Base-by-base conservation (phyloP, 2,113 vertebrate genomes). In the Mixornis gularis region DNA sequence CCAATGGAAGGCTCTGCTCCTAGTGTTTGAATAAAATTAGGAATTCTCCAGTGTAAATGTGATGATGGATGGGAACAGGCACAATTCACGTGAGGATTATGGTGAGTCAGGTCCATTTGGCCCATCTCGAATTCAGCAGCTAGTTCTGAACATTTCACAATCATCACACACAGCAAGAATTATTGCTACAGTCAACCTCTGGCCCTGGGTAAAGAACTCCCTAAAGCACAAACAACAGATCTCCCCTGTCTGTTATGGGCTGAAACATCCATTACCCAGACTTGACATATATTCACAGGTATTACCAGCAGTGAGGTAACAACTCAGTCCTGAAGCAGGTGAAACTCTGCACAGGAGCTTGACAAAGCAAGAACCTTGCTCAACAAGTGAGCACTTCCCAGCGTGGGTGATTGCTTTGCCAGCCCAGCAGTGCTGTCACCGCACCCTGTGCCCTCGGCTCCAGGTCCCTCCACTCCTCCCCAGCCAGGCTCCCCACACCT, bases 31-130 rank as follows among this genome's bases (percentile, higher is more conserved):
- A 72, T 40, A 34, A 85, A 92, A 40, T 12, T 11, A 26, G 30
- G 69, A 78, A 84, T 78, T 80, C 32, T 52, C 9, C 32, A 44
- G 46, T 41, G 55, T 52, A 48, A 72, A 52, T 76, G 36, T 30
- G n/a, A 36, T 21, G 41, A 20, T 0, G 0, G 40, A 73, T 41
- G 4, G 26, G n/a, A 77, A 70, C 29, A 29, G 0, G 0, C 15
- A 12, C 3, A 53, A 34, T 52, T 41, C 59, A 21, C 0, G 3
- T 48, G 36, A 56, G 46, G 44, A 49, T 65, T 25, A 21, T 3
- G 16, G 17, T 56, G 29, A 85, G 17, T 29, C 59, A 73, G 29
- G 22, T 52, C 43, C 14, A 13, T 64, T 56, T 1, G 4, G 25
- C 38, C 44, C 56, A 65, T 52, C 27, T 20, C 51, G 84, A 56